Conservation (phyloP, 2,888 invertebrate species). For the Venustoraphidia nigricollis region DNA sequence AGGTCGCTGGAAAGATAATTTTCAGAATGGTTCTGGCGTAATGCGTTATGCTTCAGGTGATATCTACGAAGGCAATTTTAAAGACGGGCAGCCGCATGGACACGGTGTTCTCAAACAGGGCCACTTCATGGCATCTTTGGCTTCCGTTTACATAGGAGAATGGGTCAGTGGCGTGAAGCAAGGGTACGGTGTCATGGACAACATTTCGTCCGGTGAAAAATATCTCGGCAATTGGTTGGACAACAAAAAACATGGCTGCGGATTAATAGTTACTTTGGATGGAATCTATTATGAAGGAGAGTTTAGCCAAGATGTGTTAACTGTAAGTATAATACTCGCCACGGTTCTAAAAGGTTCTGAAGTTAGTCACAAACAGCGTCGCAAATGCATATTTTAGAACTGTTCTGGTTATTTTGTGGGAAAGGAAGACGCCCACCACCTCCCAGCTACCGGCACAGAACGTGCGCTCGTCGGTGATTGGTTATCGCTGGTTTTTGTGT, state of each 20-base stretch:
- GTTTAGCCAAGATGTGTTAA: constrained; percentile 63
- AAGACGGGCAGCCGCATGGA: constrained; percentile 69
- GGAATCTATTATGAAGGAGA: constrained; percentile 85
- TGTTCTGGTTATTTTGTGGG: too few species aligned
- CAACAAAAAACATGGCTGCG: constrained; percentile 69
- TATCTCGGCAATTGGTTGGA: constrained; percentile 83
- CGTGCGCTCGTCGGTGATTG: too few species aligned
- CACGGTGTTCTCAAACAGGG: constrained; percentile 73
- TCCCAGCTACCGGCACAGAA: too few species aligned
- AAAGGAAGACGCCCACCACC: too few species aligned
- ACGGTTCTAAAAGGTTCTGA: too few species aligned
- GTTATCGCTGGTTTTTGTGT: too few species aligned
- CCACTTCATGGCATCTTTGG: constrained; percentile 55
- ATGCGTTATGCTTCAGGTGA: constrained; percentile 64
- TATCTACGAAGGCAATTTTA: constrained; percentile 74
- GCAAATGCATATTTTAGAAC: too few species aligned
- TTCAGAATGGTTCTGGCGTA: constrained; percentile 66
- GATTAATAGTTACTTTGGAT: constrained; percentile 74
- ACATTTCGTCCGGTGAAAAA: constrained; percentile 73
- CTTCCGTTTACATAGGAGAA: constrained; percentile 78
- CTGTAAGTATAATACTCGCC: constrained; percentile 33
- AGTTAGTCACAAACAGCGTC: too few species aligned
- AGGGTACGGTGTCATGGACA: constrained; percentile 83
- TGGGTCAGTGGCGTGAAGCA: constrained; percentile 63
- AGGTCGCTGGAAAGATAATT: constrained; percentile 67